A percentile compares a stretch with the other conserved stretches of the same genome.
phyloP scores from a whole-genome alignment of 2,113 vertebrate species.

The Plotosus lineatus region DNA sequence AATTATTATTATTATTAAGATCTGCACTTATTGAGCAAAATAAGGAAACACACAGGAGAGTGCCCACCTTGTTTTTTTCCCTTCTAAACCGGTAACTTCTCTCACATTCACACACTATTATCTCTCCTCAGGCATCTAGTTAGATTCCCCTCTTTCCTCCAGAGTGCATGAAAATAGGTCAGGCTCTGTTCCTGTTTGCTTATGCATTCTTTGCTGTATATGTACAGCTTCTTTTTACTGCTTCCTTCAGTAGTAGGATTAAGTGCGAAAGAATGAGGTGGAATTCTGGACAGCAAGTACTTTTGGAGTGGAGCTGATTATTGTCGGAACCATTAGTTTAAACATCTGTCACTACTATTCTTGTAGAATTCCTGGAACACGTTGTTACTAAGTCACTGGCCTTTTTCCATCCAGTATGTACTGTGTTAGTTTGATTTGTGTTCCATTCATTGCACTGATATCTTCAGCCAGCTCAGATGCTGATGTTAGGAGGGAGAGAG shows the following conservation, averaged over 20 bases:
- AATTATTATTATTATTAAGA: too few species aligned
- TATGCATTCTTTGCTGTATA: conserved; percentile 64
- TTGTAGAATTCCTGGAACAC: conserved; percentile 39
- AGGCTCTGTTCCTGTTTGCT: conserved; percentile 68
- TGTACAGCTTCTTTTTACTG: conserved; percentile 45
- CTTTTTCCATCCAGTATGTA: conserved; percentile 23
- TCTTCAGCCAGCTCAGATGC: conserved; percentile 13
- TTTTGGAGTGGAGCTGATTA: conserved; percentile 35
- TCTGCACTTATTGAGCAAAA: conserved; percentile 46
- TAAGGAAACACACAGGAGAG: conserved; percentile 30
- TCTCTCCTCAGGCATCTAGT: conserved; percentile 43
- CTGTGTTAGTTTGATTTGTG: conserved; percentile 49
- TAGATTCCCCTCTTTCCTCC: conserved; percentile 54
- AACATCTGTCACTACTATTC: conserved; percentile 31
- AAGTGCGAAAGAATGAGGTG: conserved; percentile 45
- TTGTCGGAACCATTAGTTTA: conserved; percentile 8
- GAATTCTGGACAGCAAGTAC: conserved; percentile 32
- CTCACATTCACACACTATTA: conserved; percentile 42
- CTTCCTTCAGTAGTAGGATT: conserved; percentile 41
- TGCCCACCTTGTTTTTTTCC: conserved; percentile 31
- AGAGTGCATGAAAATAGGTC: conserved; percentile 58
- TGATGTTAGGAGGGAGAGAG: conserved; percentile 15
- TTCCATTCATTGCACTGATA: conserved; percentile 30
- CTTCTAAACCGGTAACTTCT: conserved; percentile 40
- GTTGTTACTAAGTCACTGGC: conserved; percentile 35